A percentile compares a stretch with the other conserved stretches of the same genome.
Evolutionary conservation across 2,888 invertebrate species (phyloP).

Genomic region (Dexiosoma caninum): DNA sequence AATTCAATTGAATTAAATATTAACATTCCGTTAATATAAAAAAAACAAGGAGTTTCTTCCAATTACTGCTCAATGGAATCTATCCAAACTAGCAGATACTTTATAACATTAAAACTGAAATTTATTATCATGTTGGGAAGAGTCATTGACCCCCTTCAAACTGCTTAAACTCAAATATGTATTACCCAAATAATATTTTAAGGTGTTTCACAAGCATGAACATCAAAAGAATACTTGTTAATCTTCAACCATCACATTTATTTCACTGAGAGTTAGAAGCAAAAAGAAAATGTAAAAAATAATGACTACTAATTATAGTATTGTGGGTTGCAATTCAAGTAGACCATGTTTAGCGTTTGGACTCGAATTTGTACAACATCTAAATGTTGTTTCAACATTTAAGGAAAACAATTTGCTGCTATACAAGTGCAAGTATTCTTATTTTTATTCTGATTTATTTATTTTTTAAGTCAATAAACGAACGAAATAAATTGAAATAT

Average conservation of each 20-base stretch:
- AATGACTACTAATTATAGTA: conserved; percentile 54
- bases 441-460: not conserved
- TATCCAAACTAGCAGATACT: too few relatives aligned
- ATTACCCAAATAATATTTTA: not conserved
- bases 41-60: too few relatives aligned
- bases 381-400: conserved; percentile 60
- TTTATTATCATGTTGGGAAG: too few relatives aligned
- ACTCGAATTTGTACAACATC: conserved; percentile 27
- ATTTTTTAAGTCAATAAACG: not conserved
- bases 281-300: conserved; percentile 19
- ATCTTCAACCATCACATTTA: conserved; percentile 13
- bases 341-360: conserved; percentile 45
- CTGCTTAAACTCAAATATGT: too few relatives aligned
- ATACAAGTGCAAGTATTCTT: conserved; percentile 13
- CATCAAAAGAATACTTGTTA: conserved; percentile 15
- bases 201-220: not conserved
- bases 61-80: too few relatives aligned
- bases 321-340: conserved; percentile 60
- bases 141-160: too few relatives aligned
- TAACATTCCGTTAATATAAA: too few relatives aligned
- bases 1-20: too few relatives aligned
- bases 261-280: conserved; percentile 9
- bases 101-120: too few relatives aligned
- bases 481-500: too few relatives aligned
- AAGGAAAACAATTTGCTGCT: conserved; percentile 27